A percentile compares a stretch with the other conserved stretches of the same genome.
Evolutionary conservation across 35 echinoderm and acorn worm species (phyloP).

Genomic region (Ophiothrix spiculata): DNA sequence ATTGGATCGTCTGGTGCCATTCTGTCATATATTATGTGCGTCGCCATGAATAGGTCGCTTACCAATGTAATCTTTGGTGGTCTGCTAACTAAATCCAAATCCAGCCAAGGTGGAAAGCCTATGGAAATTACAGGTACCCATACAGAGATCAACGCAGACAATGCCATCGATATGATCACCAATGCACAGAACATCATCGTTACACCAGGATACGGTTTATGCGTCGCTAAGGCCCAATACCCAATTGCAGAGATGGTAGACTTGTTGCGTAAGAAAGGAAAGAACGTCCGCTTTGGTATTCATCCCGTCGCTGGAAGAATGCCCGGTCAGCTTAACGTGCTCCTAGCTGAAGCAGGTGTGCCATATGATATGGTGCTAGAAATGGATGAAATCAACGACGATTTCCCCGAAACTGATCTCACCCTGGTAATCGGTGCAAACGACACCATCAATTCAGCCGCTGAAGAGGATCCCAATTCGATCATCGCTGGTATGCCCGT

Average conservation of each 20-base stretch:
- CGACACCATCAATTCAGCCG: constrained; percentile 96
- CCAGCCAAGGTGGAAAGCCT: constrained; percentile 77
- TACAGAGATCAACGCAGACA: constrained; percentile 78
- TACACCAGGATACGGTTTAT: constrained; percentile 93
- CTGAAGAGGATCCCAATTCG: constrained; percentile 98
- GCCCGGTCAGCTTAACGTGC: constrained; percentile 97
- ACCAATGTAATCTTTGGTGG: constrained; percentile 98
- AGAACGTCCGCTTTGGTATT: constrained; percentile 96
- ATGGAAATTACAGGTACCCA: constrained; percentile 97
- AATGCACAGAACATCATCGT: constrained; percentile 88
- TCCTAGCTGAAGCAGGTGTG: constrained; percentile 97
- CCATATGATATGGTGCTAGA: constrained; percentile 94
- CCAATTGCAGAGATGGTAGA: constrained; percentile 97
- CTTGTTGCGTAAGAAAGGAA: constrained; percentile 71
- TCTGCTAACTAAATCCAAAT: constrained; percentile 60
- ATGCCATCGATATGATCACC: constrained; percentile 75
- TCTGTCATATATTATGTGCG: constrained; percentile 98
- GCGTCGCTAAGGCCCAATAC: constrained; percentile 96
- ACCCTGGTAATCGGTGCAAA: constrained; percentile 95
- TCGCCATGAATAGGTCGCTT: constrained; percentile 97
- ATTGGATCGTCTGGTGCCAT: constrained; percentile 99
- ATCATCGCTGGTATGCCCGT: constrained; percentile 99
- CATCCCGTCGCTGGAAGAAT: constrained; percentile 97
- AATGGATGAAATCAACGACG: constrained; percentile 99
- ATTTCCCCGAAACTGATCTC: constrained; percentile 86